A percentile compares a stretch with the other conserved stretches of the same genome.
These are phyloP conservation scores for Trachelus tabidus DNA, from an alignment of 2,888 invertebrate species.

Conservation along the genomic window DNA sequence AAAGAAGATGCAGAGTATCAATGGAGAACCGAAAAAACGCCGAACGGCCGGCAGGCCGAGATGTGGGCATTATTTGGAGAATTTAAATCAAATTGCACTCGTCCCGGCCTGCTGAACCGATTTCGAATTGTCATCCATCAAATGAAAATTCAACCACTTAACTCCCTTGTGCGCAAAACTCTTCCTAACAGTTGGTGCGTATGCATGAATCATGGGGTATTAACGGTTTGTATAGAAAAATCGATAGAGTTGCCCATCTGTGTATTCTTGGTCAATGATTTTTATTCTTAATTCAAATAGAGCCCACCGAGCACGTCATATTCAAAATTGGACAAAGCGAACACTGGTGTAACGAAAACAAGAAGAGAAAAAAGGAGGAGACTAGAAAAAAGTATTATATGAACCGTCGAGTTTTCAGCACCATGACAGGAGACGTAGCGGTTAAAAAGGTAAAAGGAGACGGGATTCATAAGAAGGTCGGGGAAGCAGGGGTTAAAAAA, in stretches of 20 bases:
- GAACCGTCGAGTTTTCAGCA: background rate
- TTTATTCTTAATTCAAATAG: background rate
- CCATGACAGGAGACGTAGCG: conserved; percentile 4
- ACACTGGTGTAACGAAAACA: conserved; percentile 23
- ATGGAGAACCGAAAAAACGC: conserved; percentile 10
- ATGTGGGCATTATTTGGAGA: conserved; percentile 63
- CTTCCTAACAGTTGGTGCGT: background rate
- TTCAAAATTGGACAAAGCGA: background rate
- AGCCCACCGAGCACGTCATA: background rate
- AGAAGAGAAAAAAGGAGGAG: conserved; percentile 7
- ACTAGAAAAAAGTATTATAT: conserved; percentile 1
- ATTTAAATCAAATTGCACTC: conserved; percentile 65
- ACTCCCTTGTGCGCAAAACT: background rate
- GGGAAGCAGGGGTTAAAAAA: background rate
- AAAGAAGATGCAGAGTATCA: background rate
- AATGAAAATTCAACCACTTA: background rate
- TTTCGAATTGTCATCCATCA: conserved; percentile 38
- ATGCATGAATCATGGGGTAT: background rate
- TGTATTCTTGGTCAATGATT: background rate
- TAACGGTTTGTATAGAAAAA: background rate
- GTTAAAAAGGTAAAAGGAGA: conserved; percentile 11
- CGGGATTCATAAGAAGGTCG: background rate
- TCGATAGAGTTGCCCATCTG: conserved; percentile 2
- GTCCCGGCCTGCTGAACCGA: conserved; percentile 66
- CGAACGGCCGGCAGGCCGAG: conserved; percentile 60